A percentile compares a stretch with the other conserved stretches of the same genome.
Conservation (phyloP, 2,888 invertebrate species). For the Cartodere bifasciata region DNA sequence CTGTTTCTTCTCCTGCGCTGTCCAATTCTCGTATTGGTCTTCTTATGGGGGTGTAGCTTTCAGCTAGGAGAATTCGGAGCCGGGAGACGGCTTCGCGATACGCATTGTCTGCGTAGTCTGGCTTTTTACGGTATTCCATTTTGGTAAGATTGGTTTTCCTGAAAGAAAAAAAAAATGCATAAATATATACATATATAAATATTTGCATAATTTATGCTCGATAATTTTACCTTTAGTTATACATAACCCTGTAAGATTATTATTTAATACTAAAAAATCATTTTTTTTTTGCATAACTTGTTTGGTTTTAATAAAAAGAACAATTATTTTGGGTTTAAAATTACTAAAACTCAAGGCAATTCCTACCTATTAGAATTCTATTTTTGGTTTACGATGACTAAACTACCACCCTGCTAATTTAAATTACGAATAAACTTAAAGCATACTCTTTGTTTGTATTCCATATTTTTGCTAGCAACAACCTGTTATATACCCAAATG, state of each 20-base stretch:
- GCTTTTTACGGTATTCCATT: conserved; percentile 30
- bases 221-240: not conserved
- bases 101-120: conserved; percentile 73
- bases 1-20: conserved; percentile 47
- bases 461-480: no score
- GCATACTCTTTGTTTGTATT: no score
- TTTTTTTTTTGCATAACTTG: no score
- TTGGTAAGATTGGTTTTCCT: conserved; percentile 13
- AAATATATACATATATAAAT: conserved; percentile 1
- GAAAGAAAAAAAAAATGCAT: conserved; percentile 5
- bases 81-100: conserved; percentile 76
- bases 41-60: conserved; percentile 48
- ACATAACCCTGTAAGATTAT: not conserved
- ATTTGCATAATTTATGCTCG: not conserved
- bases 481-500: no score
- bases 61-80: conserved; percentile 61
- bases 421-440: no score
- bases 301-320: no score
- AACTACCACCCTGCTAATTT: no score
- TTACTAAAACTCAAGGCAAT: no score
- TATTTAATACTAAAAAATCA: not conserved
- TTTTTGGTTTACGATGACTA: no score
- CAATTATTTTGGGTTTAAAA: no score
- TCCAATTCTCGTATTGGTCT: conserved; percentile 39
- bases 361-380: no score